These are phyloP conservation scores for Actenoides lindsayi DNA, from an alignment of 2,113 vertebrate species.

Conservation along the genomic window DNA sequence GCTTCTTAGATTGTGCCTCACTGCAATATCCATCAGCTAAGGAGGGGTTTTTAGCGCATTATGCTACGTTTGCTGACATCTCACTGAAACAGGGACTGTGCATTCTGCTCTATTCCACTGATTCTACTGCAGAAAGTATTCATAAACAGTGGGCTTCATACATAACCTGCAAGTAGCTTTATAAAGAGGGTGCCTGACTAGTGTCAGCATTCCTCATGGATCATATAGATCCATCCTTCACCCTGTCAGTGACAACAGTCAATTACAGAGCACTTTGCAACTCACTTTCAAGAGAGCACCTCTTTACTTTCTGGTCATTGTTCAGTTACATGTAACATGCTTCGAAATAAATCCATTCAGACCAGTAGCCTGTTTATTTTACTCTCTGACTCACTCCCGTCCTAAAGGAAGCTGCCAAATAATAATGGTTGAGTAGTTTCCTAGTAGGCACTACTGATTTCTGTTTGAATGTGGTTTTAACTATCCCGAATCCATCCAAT, in stretches of 20 bases:
- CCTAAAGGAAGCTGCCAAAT: conserved; percentile 33
- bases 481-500: neutral
- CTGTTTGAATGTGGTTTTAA: neutral
- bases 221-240: neutral
- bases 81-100: neutral
- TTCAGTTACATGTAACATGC: neutral
- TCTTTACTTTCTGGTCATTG: neutral
- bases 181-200: neutral
- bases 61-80: neutral
- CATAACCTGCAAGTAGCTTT: neutral
- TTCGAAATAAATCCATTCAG: neutral
- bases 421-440: conserved; percentile 42
- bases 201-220: neutral
- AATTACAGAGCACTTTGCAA: neutral
- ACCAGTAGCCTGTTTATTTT: neutral
- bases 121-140: neutral
- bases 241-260: neutral
- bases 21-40: neutral
- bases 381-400: neutral
- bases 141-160: neutral
- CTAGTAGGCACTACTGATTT: neutral
- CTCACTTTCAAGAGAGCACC: neutral
- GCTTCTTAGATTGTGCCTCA: neutral
- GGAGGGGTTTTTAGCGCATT: neutral
- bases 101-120: neutral